These are phyloP conservation scores for Balaeniceps rex DNA, from an alignment of 2,113 vertebrate genomes.

Conservation along the genomic window DNA sequence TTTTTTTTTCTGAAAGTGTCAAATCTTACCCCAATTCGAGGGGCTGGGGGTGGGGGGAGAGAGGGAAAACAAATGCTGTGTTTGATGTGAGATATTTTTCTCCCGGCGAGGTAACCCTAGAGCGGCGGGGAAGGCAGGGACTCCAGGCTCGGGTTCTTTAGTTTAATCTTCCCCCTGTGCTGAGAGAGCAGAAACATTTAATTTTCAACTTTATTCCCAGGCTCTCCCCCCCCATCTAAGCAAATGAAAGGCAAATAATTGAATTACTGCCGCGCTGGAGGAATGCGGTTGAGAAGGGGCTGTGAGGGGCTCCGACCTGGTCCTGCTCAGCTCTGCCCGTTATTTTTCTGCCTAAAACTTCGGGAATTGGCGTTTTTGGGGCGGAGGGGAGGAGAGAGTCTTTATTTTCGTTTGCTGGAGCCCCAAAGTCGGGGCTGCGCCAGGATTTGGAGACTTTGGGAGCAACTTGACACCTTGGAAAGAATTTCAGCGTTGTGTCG, in stretches of 20 bases:
- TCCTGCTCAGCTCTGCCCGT: not conserved
- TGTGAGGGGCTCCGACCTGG: not conserved
- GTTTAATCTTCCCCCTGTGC: not conserved
- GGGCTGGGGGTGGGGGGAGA: not conserved
- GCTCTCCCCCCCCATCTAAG: not conserved
- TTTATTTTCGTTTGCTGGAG: not conserved
- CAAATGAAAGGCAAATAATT: constrained; percentile 1
- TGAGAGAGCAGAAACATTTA: constrained; percentile 9
- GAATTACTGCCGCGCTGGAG: not conserved
- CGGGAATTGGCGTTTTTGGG: not conserved
- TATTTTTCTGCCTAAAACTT: not conserved
- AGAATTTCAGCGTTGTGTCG: not conserved
- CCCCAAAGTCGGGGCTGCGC: not conserved
- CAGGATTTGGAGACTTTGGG: not conserved
- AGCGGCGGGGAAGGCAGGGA: not conserved
- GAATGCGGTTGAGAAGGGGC: not conserved
- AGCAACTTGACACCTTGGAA: not conserved
- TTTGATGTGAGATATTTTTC: not conserved
- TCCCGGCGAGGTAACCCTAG: not conserved
- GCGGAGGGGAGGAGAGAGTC: not conserved
- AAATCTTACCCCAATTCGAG: not conserved
- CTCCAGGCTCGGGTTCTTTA: not conserved
- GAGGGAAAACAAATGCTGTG: not conserved
- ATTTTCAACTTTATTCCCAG: constrained; percentile 49
- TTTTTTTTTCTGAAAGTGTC: not conserved